A percentile compares a stretch with the other conserved stretches of the same genome.
phyloP scores from a whole-genome alignment of 2,113 vertebrate genomes.

The Carettochelys insculpta region DNA sequence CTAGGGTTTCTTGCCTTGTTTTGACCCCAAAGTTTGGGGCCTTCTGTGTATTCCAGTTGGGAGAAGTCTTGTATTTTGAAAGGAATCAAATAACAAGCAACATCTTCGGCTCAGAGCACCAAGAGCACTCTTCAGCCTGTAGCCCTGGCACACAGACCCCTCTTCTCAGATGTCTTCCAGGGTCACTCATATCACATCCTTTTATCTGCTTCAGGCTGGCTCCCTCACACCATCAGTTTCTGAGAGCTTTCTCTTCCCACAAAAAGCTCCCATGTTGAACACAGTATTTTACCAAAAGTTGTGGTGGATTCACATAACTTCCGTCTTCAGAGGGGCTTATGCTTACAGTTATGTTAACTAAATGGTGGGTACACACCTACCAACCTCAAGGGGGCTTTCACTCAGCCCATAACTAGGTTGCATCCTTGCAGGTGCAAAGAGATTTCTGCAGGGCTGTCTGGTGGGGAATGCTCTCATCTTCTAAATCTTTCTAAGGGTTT shows the following conservation, averaged over 20 bases:
- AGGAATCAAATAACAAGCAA: not conserved
- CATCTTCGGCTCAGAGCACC: not conserved
- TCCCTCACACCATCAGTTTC: not conserved
- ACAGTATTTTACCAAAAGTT: not conserved
- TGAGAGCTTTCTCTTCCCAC: not conserved
- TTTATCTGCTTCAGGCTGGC: not conserved
- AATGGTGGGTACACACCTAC: not conserved
- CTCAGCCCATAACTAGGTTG: not conserved
- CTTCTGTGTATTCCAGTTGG: not conserved
- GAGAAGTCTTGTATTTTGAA: not conserved
- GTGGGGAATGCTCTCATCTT: not conserved
- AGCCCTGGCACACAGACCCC: not conserved
- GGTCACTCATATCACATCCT: not conserved
- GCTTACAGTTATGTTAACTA: not conserved
- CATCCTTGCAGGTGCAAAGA: not conserved
- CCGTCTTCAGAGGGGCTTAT: not conserved
- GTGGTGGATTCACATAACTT: not conserved
- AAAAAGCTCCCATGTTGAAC: not conserved
- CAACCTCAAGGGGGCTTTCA: not conserved
- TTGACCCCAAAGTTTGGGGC: not conserved
- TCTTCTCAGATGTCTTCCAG: not conserved
- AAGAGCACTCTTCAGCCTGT: not conserved
- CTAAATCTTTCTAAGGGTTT: not conserved
- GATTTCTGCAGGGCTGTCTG: not conserved
- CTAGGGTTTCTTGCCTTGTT: no score